Evolutionary conservation across 2,113 vertebrate genomes (phyloP), one percentile per base, ranked within the genome.

Genomic region (Spermophilus dauricus): DNA sequence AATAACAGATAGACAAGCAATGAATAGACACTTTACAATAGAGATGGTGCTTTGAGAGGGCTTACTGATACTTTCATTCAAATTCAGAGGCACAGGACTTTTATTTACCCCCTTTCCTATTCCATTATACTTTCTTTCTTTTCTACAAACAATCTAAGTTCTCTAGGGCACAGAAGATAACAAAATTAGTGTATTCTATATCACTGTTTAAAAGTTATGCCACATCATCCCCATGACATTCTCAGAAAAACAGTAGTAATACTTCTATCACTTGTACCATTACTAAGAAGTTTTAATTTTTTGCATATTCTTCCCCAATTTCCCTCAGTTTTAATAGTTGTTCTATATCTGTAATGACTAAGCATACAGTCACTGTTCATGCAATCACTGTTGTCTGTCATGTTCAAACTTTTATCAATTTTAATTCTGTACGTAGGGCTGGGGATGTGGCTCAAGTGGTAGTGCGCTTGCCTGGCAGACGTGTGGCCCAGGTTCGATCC

Each of bases 401-500:
- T 12, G 28, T 39, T 85, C 45, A 77, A 58, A 12, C 22, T 32
- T 88, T 82, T 28, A 32, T 85, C 45, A 77, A 9, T 78, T 78
- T 77, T 84, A 94, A 53, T 51, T 78, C 37, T 67, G 8, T 63
- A 48, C 48, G 34, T 42, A 63, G 45, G 45, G 45, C 45, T 45
- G 45, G 45, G 45, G 1, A 45, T 45, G 45, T 45, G 45, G 45
- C 45, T 45, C 45, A 45, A 45, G 45, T 0, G 45, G 45, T 45
- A 45, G 45, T 8, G 8, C 0, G 1, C 45, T 45, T 1, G 1
- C 45, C 45, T 45, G 45, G 8, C 7, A 45, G 8, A 1, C 8
- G 8, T 45, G 45, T 0, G 45, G 45, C 45, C 45, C 8, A 1
- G 8, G 45, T 45, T 45, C 0, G 45, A 45, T 45, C 45, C 45